A percentile compares a stretch with the other conserved stretches of the same genome.
phyloP scores from a whole-genome alignment of 2,113 vertebrate species.

The Vulpes vulpes region DNA sequence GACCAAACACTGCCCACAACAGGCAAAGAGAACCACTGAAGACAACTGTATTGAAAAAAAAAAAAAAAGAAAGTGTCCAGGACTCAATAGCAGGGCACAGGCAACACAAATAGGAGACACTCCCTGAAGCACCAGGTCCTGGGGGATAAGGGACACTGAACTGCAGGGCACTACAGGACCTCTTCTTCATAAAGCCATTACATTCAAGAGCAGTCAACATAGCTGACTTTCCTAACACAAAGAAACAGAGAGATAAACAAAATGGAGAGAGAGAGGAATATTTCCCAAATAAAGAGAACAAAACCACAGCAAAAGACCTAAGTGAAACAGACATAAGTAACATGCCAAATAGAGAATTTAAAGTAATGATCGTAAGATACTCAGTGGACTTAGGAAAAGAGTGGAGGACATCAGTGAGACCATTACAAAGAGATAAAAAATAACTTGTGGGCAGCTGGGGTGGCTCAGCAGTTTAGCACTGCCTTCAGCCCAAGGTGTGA shows the following conservation, averaged over 20 bases:
- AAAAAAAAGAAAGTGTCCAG: not conserved
- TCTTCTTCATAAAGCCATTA: not conserved
- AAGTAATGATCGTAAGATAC: not conserved
- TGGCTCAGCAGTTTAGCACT: too few relatives aligned
- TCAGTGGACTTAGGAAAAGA: not conserved
- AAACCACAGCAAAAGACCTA: not conserved
- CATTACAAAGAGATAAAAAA: not conserved
- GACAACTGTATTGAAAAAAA: not conserved
- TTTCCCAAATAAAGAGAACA: not conserved
- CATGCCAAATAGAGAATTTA: not conserved
- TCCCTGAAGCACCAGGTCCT: not conserved
- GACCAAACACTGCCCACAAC: not conserved
- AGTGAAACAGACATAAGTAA: not conserved
- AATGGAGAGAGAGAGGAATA: not conserved
- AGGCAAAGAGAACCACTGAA: not conserved
- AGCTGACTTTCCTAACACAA: not conserved
- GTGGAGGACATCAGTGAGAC: not conserved
- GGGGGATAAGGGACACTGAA: not conserved
- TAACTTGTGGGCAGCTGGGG: not conserved
- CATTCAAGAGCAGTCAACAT: not conserved
- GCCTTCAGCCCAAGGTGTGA: too few relatives aligned
- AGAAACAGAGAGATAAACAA: not conserved
- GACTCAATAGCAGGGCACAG: not conserved
- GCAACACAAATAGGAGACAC: not conserved
- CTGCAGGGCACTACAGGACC: not conserved